phyloP scores from a whole-genome alignment of 2,113 vertebrate genomes.

The Eretmochelys imbricata region DNA sequence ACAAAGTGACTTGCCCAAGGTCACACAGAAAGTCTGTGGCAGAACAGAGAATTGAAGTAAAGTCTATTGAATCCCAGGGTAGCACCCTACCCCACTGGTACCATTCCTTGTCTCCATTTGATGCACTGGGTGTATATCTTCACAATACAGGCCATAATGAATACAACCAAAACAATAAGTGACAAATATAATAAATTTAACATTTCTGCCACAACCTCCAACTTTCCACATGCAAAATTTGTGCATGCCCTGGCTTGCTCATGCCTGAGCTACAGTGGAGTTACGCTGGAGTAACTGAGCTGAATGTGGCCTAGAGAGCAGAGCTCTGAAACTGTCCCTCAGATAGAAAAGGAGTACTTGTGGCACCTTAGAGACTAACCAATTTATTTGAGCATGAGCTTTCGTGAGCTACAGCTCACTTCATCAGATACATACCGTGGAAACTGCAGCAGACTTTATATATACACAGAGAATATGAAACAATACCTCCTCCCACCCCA shows the following conservation, averaged over 20 bases:
- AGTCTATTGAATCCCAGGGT: neutral
- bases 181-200: neutral
- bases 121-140: neutral
- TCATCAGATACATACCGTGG: too few relatives aligned
- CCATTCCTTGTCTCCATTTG: neutral
- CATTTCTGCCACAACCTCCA: neutral
- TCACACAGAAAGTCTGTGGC: neutral
- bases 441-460: too few relatives aligned
- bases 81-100: neutral
- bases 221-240: neutral
- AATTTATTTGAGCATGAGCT: too few relatives aligned
- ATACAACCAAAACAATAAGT: neutral
- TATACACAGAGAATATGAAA: too few relatives aligned
- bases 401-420: too few relatives aligned
- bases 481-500: too few relatives aligned
- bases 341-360: too few relatives aligned
- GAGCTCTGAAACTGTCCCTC: neutral
- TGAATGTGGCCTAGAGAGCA: neutral
- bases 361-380: too few relatives aligned
- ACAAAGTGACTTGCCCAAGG: neutral
- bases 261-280: neutral
- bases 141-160: neutral
- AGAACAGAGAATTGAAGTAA: neutral
- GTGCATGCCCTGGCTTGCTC: too few relatives aligned
- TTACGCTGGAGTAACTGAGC: neutral